Conservation (phyloP, 2,888 invertebrate species). For the Andrena praecox region DNA sequence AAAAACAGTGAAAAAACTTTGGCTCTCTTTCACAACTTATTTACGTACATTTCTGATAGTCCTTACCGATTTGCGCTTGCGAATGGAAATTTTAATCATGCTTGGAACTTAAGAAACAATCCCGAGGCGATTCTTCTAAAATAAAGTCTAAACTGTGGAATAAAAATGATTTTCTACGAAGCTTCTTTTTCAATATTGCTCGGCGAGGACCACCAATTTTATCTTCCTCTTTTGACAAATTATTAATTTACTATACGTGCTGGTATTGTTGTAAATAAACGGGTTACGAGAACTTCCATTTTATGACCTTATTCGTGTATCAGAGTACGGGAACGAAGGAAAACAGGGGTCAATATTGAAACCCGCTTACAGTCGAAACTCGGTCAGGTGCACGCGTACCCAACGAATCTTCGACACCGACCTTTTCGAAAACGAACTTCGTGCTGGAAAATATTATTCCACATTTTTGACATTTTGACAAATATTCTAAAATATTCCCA, state of each 20-base stretch:
- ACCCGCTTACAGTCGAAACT: constrained; percentile 13
- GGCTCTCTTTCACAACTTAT: background rate
- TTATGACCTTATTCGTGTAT: background rate
- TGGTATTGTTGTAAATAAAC: background rate
- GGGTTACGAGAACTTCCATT: background rate
- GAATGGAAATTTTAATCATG: background rate
- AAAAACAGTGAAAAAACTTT: background rate
- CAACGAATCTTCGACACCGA: background rate
- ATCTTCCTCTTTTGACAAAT: background rate
- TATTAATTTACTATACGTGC: background rate
- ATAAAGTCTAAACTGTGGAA: background rate
- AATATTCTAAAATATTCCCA: background rate
- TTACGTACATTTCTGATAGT: background rate
- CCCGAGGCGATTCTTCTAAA: background rate
- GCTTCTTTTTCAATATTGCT: background rate
- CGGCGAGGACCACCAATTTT: background rate
- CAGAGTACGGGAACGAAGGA: background rate
- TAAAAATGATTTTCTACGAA: too few species aligned
- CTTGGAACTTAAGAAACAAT: background rate
- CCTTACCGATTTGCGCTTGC: too few species aligned
- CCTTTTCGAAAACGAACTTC: background rate
- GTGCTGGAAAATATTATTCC: background rate
- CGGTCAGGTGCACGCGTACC: background rate
- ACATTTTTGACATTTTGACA: too few species aligned
- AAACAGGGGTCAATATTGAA: constrained; percentile 6